Percentiles rank a stretch among this genome's conserved stretches.
These are phyloP conservation scores for Drosophila barbarae DNA, from an alignment of 2,888 invertebrate genomes.

Conservation along the genomic window DNA sequence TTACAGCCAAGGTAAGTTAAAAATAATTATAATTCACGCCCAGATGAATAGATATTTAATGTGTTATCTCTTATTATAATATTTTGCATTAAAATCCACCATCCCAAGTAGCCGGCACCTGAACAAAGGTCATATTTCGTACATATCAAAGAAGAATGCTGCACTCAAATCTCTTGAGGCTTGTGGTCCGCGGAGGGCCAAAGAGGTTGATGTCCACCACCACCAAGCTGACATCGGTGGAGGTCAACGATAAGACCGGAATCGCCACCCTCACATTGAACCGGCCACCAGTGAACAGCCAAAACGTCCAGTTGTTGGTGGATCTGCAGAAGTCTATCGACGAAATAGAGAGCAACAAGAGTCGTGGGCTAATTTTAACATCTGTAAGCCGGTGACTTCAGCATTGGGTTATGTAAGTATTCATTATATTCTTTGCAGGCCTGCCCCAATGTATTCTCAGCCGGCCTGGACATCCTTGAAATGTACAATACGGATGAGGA, in stretches of 20 bases:
- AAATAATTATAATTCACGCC: no score
- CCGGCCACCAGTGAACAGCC: constrained; percentile 89
- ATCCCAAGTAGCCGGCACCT: background rate
- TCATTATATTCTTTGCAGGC: constrained; percentile 28
- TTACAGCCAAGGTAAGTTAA: background rate
- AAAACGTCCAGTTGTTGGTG: constrained; percentile 87
- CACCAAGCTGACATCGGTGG: constrained; percentile 81
- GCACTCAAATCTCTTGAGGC: constrained; percentile 43
- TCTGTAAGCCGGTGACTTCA: constrained; percentile 81
- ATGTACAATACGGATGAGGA: constrained; percentile 90
- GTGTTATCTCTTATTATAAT: background rate
- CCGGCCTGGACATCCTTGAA: constrained; percentile 91
- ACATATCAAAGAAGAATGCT: constrained; percentile 43
- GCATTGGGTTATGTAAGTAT: background rate
- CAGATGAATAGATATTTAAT: background rate
- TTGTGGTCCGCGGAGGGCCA: constrained; percentile 13
- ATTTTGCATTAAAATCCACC: background rate
- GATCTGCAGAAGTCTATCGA: constrained; percentile 84
- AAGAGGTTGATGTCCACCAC: constrained; percentile 42
- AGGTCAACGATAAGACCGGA: constrained; percentile 84
- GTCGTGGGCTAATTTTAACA: constrained; percentile 88
- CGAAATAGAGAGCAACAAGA: constrained; percentile 82
- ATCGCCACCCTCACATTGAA: constrained; percentile 87
- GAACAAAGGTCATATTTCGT: constrained; percentile 11
- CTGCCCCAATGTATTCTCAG: constrained; percentile 83